phyloP scores from a whole-genome alignment of 1,140 invertebrate genomes.

The Campoletis sonorensis region DNA sequence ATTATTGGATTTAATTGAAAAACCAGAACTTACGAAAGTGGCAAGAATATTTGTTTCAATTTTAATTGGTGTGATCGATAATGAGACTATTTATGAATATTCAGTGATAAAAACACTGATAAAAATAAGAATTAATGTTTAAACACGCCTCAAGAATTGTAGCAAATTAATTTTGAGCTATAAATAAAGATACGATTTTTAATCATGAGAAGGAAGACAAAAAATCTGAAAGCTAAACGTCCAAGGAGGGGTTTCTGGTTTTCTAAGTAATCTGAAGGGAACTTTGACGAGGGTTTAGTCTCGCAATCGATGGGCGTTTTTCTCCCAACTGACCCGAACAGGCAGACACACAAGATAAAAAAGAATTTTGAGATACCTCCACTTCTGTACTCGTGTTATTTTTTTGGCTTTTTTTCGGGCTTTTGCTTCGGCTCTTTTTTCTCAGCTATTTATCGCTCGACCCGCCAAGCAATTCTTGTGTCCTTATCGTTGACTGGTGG shows the following conservation, averaged over 20 bases:
- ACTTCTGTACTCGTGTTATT: conserved; percentile 51
- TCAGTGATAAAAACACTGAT: no score
- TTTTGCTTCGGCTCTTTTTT: conserved; percentile 14
- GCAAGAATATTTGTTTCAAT: no score
- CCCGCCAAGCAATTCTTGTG: not conserved
- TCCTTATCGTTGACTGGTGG: conserved; percentile 23
- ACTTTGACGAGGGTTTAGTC: conserved; percentile 63
- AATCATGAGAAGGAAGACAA: not conserved
- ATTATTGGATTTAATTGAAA: not conserved
- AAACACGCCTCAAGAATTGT: no score
- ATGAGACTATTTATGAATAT: no score
- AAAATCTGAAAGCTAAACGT: conserved; percentile 20
- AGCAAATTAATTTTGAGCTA: not conserved
- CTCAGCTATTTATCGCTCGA: conserved; percentile 40
- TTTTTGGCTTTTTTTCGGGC: conserved; percentile 19
- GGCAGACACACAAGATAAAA: conserved; percentile 13
- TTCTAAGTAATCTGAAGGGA: conserved; percentile 15
- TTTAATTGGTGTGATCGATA: no score
- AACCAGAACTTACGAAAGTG: not conserved
- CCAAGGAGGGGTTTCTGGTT: conserved; percentile 9
- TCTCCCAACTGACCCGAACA: conserved; percentile 18
- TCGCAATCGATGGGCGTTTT: conserved; percentile 55
- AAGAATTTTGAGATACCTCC: conserved; percentile 2
- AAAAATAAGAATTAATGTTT: no score
- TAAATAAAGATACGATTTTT: not conserved